Evolutionary conservation across 2,797 vertebrate species (phyloP).

Genomic region (Bradypodion pumilum): DNA sequence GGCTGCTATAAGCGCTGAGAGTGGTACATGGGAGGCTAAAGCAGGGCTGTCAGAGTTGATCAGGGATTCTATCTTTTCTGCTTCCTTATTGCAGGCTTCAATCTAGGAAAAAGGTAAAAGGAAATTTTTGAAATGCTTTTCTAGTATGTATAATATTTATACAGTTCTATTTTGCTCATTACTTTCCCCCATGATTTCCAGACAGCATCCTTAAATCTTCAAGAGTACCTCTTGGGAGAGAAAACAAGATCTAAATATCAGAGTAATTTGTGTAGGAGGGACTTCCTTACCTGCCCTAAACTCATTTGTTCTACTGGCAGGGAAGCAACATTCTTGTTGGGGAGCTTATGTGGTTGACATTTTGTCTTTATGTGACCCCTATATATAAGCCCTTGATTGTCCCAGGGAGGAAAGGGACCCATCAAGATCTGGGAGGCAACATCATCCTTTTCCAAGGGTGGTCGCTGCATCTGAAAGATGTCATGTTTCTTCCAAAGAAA

Average conservation of each 20-base stretch:
- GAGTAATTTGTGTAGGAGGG: not conserved
- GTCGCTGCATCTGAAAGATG: not conserved
- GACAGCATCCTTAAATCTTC: not conserved
- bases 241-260: not conserved
- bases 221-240: not conserved
- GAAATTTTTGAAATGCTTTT: conserved; percentile 1
- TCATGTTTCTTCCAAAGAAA: not conserved
- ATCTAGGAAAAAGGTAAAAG: conserved; percentile 75
- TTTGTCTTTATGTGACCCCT: no score
- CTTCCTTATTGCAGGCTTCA: conserved; percentile 97
- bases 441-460: no score
- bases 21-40: conserved; percentile 89
- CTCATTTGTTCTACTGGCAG: no score
- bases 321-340: not conserved
- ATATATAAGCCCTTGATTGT: no score
- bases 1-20: conserved; percentile 91
- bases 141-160: not conserved
- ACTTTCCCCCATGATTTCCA: not conserved
- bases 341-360: no score
- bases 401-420: no score
- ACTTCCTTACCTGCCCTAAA: not conserved
- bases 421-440: no score
- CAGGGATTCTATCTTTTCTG: conserved; percentile 96
- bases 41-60: conserved; percentile 96
- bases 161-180: not conserved